Evolutionary conservation across 2,113 vertebrate genomes (phyloP).

Genomic region (Dolichotis patagonum): DNA sequence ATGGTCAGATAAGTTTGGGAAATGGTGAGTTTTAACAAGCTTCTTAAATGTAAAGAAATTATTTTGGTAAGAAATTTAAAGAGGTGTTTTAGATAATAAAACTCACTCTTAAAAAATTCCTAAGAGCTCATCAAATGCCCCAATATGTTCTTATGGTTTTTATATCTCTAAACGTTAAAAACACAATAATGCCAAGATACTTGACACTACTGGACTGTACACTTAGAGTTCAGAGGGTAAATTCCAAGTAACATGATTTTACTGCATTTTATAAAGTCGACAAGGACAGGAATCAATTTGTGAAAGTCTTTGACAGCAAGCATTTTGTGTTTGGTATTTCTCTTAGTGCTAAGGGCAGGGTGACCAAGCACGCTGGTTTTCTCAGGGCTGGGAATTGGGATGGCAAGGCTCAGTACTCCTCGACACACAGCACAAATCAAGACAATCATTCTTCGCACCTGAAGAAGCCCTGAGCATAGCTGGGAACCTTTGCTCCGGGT

Average conservation of each 20-base stretch:
- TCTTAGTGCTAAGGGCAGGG: neutral
- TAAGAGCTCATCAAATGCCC: neutral
- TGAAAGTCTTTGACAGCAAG: neutral
- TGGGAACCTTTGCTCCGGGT: neutral
- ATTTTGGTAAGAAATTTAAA: neutral
- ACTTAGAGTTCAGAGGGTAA: neutral
- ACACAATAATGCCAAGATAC: neutral
- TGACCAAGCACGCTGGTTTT: neutral
- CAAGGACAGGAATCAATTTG: neutral
- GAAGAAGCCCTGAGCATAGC: neutral
- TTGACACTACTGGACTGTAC: neutral
- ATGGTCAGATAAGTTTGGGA: neutral
- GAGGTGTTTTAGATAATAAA: neutral
- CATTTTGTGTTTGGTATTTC: neutral
- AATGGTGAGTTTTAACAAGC: neutral
- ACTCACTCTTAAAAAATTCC: neutral
- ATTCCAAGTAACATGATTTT: neutral
- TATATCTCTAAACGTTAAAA: neutral
- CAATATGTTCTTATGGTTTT: neutral
- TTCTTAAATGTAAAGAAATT: neutral
- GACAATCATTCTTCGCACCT: neutral
- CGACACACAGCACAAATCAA: neutral
- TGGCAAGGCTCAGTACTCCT: neutral
- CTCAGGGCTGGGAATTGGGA: neutral
- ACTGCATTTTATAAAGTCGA: neutral